Conservation (phyloP, 2,888 invertebrate genomes). For the Gastrophysa polygoni region DNA sequence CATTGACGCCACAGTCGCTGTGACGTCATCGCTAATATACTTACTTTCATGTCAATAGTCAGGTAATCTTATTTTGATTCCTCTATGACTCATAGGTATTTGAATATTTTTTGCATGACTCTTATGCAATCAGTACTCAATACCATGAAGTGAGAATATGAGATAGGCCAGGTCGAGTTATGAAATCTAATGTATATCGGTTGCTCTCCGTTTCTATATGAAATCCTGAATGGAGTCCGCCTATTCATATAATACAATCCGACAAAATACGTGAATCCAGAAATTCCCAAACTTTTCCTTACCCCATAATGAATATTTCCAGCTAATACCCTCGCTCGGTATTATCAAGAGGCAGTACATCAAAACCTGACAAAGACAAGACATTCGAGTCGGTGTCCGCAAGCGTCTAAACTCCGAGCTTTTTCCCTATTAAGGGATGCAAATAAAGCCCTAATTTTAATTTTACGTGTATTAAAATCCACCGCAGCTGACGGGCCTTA, state of each 20-base stretch:
- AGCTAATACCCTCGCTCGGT: background rate
- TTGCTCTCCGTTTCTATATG: no score
- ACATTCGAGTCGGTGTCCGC: constrained; percentile 28
- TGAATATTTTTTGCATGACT: no score
- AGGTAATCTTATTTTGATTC: no score
- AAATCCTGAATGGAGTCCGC: no score
- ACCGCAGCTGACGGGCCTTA: constrained; percentile 62
- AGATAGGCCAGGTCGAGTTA: no score
- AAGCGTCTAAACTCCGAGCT: constrained; percentile 41
- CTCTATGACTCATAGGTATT: no score
- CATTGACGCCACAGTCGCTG: no score
- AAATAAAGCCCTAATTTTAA: constrained; percentile 67
- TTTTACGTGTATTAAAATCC: constrained; percentile 67
- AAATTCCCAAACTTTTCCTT: background rate
- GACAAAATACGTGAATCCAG: background rate
- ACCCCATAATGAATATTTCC: constrained; percentile 1
- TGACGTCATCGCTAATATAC: no score
- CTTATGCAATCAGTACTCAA: no score
- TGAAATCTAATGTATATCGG: no score
- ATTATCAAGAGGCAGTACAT: constrained; percentile 31
- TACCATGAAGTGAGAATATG: no score
- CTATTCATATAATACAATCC: background rate
- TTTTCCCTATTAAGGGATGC: constrained; percentile 66
- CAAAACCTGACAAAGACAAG: constrained; percentile 34
- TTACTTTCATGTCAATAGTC: no score